Evolutionary conservation across 2,113 vertebrate genomes (phyloP).

Genomic region (Pterocles gutturalis): DNA sequence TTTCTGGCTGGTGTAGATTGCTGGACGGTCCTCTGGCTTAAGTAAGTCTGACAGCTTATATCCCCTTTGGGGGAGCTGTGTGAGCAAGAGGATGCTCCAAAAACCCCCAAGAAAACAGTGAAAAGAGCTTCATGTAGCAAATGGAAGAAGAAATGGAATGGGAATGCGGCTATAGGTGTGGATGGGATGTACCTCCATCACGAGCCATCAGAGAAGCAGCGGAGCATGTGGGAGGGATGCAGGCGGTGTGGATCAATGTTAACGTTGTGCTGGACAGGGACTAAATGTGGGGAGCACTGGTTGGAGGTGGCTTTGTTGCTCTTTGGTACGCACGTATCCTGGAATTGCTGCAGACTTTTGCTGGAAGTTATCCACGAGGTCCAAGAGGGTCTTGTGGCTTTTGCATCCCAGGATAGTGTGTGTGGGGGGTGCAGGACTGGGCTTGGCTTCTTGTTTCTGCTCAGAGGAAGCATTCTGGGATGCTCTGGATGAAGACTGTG

Average conservation of each 20-base stretch:
- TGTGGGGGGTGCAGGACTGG: rapidly evolving
- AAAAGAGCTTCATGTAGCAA: neutral
- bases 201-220: neutral
- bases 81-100: neutral
- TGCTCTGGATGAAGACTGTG: neutral
- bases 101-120: rapidly evolving
- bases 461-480: neutral
- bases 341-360: neutral
- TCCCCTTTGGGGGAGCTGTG: neutral
- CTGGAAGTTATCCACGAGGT: neutral
- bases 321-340: rapidly evolving
- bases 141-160: rapidly evolving
- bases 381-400: neutral
- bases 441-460: neutral
- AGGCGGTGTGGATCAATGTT: rapidly evolving
- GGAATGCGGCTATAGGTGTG: rapidly evolving
- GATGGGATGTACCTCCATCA: neutral
- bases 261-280: rapidly evolving
- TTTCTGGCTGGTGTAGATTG: neutral
- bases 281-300: neutral
- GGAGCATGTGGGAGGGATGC: neutral
- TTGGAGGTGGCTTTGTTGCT: neutral
- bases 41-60: neutral
- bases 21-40: neutral
- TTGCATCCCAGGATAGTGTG: neutral